Conservation (phyloP, 2,797 vertebrate genomes). For the Ambastaia sidthimunki region DNA sequence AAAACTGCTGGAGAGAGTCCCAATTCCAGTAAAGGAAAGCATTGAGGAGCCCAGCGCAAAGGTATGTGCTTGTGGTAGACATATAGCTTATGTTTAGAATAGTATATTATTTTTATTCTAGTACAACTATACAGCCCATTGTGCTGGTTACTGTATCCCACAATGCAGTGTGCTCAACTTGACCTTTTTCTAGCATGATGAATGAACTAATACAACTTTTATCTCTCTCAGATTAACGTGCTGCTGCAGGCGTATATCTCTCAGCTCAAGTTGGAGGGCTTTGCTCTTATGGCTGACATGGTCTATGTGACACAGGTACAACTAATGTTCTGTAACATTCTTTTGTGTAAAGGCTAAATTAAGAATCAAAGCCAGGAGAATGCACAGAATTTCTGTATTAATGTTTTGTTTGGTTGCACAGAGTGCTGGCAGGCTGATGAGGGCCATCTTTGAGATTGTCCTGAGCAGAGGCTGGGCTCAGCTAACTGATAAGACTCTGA, state of each 20-base stretch:
- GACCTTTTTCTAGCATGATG: background rate
- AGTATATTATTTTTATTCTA: background rate
- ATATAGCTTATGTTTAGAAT: background rate
- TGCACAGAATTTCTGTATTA: background rate
- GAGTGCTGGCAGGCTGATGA: conserved; percentile 96
- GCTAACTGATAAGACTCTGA: conserved; percentile 96
- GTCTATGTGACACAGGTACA: conserved; percentile 95
- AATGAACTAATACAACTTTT: background rate
- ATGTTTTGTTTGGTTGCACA: conserved; percentile 57
- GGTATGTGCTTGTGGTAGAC: conserved; percentile 69
- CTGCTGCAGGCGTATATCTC: conserved; percentile 98
- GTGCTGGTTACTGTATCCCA: background rate
- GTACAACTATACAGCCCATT: background rate
- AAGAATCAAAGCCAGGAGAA: background rate
- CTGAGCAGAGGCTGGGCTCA: conserved; percentile 97
- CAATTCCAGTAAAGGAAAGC: conserved; percentile 98
- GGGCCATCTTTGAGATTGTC: conserved; percentile 97
- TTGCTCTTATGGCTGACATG: conserved; percentile 99
- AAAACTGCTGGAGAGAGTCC: conserved; percentile 94
- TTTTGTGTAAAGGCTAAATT: background rate
- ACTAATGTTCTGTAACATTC: background rate
- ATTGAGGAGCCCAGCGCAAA: conserved; percentile 99
- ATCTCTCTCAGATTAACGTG: conserved; percentile 88
- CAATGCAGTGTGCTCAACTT: background rate
- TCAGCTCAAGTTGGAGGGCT: conserved; percentile 96